phyloP scores from a whole-genome alignment of 2,797 vertebrate genomes.

The Ptychadena robeensis region DNA sequence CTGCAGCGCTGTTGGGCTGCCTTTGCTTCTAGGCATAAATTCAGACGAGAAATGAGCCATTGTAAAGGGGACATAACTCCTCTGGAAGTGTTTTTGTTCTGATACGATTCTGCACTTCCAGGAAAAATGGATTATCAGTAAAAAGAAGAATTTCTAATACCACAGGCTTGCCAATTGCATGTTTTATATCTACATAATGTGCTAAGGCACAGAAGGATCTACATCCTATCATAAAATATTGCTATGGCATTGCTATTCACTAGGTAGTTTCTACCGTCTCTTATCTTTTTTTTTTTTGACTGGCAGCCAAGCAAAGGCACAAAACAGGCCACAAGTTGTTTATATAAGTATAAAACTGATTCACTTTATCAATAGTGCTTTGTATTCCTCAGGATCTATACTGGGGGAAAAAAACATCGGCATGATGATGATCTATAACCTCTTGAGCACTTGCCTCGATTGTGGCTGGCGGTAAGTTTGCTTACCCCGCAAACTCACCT shows the following conservation, averaged over 20 bases:
- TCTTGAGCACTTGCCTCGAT: no score
- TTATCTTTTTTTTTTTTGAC: not conserved
- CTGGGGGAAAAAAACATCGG: no score
- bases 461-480: no score
- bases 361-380: not conserved
- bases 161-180: not conserved
- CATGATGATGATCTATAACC: no score
- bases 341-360: not conserved
- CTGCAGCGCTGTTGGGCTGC: conserved; percentile 65
- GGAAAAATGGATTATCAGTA: not conserved
- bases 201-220: not conserved
- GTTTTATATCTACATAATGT: conserved; percentile 16
- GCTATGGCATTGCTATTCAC: not conserved
- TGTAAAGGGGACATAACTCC: conserved; percentile 65
- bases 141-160: not conserved
- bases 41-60: conserved; percentile 71
- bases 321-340: not conserved
- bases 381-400: no score
- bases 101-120: conserved; percentile 48
- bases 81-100: conserved; percentile 61
- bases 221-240: not conserved
- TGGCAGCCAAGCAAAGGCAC: not conserved
- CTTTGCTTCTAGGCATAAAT: conserved; percentile 67
- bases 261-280: not conserved
- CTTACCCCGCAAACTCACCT: no score